Base-by-base conservation (phyloP, 30 jellyfish, hydroid and myxozoan genomes). In the Pelagia noctiluca region DNA sequence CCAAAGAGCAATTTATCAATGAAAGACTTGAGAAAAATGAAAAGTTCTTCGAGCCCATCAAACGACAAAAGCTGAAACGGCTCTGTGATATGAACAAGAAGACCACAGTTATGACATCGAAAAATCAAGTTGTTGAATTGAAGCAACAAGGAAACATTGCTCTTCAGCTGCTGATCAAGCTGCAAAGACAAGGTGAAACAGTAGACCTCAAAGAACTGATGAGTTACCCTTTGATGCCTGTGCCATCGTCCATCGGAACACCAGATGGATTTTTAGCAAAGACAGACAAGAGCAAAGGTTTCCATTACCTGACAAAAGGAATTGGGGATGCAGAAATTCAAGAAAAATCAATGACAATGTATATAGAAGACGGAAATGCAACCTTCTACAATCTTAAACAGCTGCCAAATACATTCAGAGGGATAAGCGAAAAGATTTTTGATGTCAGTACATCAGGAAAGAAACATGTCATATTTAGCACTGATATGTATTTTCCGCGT, bases 31-130 rank as follows among this genome's bases (percentile, higher is more conserved):
- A 71, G 36, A 71, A 71, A 38, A 46, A 46, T 46, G 71, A 36
- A 36, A 35, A 37, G 21, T 46, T 36, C 71, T 71, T 71, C 36
- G 71, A 38, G 72, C 84, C 84, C 71, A 71, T 71, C 84, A 71
- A 46, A 26, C 84, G 48, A 71, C 30, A 35, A 46, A 0, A 71
- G 71, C 71, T 71, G 84, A 71, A 71, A 35, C 62, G 80, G 71
- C 71, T 71, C 71, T 71, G 72, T 35, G 60, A 46, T 71, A 71
- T 46, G 71, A 71, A 71, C 68, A 46, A 71, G 84, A 42, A 42
- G 75, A 16, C 61, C 31, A 25, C 31, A n/a, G 11, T 22, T n/a
- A 13, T 11, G 8, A 25, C n/a, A 16, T 35, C 23, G 26, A 66
- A 66, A 22, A 31, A 31, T 28, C 57, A 66, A 31, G 79, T 31